Conservation (phyloP, 1,140 invertebrate genomes). For the Lepidurus arcticus region DNA sequence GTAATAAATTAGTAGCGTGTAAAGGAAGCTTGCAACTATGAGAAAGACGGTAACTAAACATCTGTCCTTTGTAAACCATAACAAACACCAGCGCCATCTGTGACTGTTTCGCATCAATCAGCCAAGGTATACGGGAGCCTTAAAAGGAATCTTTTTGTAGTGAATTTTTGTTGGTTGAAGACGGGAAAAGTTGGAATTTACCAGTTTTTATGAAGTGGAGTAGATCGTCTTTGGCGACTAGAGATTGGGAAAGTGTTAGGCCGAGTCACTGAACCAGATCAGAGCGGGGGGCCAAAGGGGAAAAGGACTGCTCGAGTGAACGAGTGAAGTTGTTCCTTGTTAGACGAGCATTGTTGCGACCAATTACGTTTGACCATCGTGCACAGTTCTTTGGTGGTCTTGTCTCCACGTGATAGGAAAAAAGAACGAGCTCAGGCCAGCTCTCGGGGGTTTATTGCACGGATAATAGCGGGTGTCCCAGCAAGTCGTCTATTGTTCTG, state of each 20-base stretch:
- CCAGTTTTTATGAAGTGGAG: too few relatives aligned
- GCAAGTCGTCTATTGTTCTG: slow-evolving; percentile 21
- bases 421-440: slow-evolving; percentile 11
- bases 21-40: too few relatives aligned
- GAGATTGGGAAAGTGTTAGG: not conserved
- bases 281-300: not conserved
- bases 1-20: too few relatives aligned
- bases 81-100: too few relatives aligned
- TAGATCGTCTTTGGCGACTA: too few relatives aligned
- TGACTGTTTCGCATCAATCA: too few relatives aligned
- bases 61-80: too few relatives aligned
- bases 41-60: too few relatives aligned
- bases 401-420: slow-evolving; percentile 10
- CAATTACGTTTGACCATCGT: not conserved
- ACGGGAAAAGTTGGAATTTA: too few relatives aligned
- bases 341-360: slow-evolving; percentile 13
- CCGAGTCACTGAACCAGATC: not conserved
- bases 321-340: not conserved
- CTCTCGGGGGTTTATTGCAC: slow-evolving; percentile 20
- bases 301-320: not conserved
- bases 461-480: slow-evolving; percentile 20
- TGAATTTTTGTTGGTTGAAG: too few relatives aligned
- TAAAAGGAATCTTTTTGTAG: too few relatives aligned
- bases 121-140: too few relatives aligned
- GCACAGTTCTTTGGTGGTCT: slow-evolving; percentile 9